These are phyloP conservation scores for Pinctada fucata DNA, from an alignment of 2,888 invertebrate genomes.

Conservation along the genomic window DNA sequence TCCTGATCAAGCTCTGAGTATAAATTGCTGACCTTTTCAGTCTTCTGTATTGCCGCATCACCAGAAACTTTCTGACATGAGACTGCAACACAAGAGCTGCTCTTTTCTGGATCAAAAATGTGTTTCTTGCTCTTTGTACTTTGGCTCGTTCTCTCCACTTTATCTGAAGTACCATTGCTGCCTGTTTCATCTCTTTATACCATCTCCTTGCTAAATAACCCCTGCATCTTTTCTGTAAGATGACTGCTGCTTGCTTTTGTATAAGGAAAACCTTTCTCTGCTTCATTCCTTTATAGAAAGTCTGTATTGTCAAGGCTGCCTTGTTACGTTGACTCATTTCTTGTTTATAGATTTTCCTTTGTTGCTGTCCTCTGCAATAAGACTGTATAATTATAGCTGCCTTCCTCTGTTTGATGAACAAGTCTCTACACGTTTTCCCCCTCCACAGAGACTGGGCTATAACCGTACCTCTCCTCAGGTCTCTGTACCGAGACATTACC, in stretches of 20 bases:
- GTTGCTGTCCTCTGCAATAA: not conserved
- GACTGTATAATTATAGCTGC: conserved; percentile 15
- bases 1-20: conserved; percentile 49
- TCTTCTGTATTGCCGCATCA: conserved; percentile 23
- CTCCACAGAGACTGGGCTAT: conserved; percentile 47
- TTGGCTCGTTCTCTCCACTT: not conserved
- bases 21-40: conserved; percentile 38
- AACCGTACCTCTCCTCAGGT: conserved; percentile 3
- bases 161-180: conserved; percentile 51
- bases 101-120: conserved; percentile 40
- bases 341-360: not conserved
- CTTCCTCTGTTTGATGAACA: not conserved
- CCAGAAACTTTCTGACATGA: conserved; percentile 30
- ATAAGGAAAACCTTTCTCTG: not conserved
- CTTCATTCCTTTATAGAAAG: not conserved
- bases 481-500: not conserved
- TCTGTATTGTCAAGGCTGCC: conserved; percentile 14
- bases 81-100: conserved; percentile 59
- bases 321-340: not conserved
- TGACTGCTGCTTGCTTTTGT: not conserved
- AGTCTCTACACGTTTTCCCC: conserved; percentile 25
- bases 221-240: conserved; percentile 5
- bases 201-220: conserved; percentile 15
- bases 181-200: conserved; percentile 34
- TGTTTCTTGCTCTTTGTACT: conserved; percentile 13